A percentile compares a stretch with the other conserved stretches of the same genome.
These are phyloP conservation scores for Stigmatopora argus DNA, from an alignment of 2,113 vertebrate genomes.

Conservation along the genomic window DNA sequence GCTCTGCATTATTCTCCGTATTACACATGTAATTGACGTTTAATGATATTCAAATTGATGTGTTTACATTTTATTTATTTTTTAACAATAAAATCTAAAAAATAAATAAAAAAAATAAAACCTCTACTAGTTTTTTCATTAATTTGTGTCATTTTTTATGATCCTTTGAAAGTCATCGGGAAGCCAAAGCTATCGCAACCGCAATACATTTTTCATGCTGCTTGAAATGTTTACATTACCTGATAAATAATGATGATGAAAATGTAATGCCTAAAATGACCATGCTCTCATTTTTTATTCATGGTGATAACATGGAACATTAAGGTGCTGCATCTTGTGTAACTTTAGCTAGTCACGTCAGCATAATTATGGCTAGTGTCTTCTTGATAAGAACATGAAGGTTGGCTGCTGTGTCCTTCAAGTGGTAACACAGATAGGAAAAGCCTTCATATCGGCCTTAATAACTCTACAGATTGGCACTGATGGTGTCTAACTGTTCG, in stretches of 20 bases:
- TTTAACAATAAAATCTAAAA: no score
- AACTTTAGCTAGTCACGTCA: not conserved
- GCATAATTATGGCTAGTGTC: not conserved
- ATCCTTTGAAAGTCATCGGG: not conserved
- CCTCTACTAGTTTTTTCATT: no score
- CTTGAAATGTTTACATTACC: not conserved
- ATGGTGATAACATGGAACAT: not conserved
- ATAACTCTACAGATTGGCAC: conserved; percentile 27
- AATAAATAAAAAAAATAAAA: no score
- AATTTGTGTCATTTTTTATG: not conserved
- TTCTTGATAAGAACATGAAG: conserved; percentile 15
- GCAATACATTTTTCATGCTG: not conserved
- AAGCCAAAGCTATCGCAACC: not conserved
- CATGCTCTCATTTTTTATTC: not conserved
- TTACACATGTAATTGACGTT: conserved; percentile 1
- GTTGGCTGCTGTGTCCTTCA: conserved; percentile 2
- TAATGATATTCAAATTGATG: conserved; percentile 6
- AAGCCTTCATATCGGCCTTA: conserved; percentile 34
- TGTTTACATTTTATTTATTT: not conserved
- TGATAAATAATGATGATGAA: not conserved
- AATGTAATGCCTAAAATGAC: not conserved
- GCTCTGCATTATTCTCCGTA: not conserved
- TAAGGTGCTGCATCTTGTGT: not conserved
- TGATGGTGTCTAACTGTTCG: conserved; percentile 12
- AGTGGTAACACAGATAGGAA: conserved; percentile 2